Conservation (phyloP, 23 tunicate genomes). For the Ascidia mentula region DNA sequence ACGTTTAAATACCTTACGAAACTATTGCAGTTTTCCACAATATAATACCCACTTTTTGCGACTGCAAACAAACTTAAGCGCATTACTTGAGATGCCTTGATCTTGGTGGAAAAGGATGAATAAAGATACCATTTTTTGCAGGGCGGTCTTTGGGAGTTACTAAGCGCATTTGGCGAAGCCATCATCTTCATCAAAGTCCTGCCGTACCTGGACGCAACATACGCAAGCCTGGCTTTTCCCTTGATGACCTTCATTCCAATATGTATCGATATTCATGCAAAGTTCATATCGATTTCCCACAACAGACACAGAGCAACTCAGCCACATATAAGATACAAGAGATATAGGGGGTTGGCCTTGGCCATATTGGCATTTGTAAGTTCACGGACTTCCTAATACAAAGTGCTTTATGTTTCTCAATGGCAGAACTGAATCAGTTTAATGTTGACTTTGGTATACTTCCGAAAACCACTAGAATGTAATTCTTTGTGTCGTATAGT, state of each 20-base stretch:
- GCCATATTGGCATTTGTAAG: constrained; percentile 46
- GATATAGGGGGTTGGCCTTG: constrained; percentile 18
- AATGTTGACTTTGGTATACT: too few relatives aligned
- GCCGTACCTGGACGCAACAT: constrained; percentile 47
- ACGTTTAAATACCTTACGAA: too few relatives aligned
- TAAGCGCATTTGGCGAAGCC: constrained; percentile 51
- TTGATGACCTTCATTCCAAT: constrained; percentile 40
- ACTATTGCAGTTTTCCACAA: too few relatives aligned
- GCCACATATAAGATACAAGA: constrained; percentile 1
- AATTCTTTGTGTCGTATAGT: too few relatives aligned
- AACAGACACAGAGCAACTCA: not conserved
- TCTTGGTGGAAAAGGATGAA: too few relatives aligned
- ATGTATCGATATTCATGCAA: constrained; percentile 39
- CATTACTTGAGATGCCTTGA: too few relatives aligned
- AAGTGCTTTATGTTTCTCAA: too few relatives aligned
- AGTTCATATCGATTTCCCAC: constrained; percentile 19
- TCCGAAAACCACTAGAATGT: too few relatives aligned
- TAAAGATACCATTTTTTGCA: constrained; percentile 8
- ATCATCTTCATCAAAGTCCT: constrained; percentile 43
- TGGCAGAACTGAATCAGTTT: too few relatives aligned
- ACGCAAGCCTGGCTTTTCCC: constrained; percentile 33
- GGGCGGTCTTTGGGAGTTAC: constrained; percentile 55
- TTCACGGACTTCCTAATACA: too few relatives aligned
- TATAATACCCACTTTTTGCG: too few relatives aligned
- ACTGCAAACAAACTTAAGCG: too few relatives aligned